A percentile compares a stretch with the other conserved stretches of the same genome.
Evolutionary conservation across 2,888 invertebrate genomes (phyloP).

Genomic region (Morinoia aosen): DNA sequence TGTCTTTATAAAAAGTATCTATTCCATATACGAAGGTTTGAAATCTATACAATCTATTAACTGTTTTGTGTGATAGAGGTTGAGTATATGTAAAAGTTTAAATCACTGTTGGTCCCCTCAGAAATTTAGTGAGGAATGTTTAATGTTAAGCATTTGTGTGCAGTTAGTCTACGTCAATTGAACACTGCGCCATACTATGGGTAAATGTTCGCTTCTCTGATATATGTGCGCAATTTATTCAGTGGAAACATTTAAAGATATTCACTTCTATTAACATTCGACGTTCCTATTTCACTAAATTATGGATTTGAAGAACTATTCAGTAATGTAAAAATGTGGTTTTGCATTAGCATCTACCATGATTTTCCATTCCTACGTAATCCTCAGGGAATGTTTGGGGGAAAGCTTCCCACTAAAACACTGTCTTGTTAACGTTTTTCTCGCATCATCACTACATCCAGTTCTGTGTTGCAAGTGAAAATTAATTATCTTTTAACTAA

Average conservation of each 20-base stretch:
- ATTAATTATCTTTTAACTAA: too few species aligned
- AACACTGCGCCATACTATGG: not conserved
- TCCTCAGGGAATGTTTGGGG: too few species aligned
- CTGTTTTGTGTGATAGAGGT: constrained; percentile 1
- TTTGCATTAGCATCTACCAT: too few species aligned
- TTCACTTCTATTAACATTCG: not conserved
- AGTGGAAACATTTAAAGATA: not conserved
- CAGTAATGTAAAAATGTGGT: too few species aligned
- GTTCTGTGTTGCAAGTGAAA: too few species aligned
- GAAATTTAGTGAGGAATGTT: not conserved
- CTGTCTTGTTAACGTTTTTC: too few species aligned
- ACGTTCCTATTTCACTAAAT: too few species aligned
- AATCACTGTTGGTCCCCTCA: not conserved
- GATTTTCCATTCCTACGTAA: too few species aligned
- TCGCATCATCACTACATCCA: too few species aligned
- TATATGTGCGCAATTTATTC: not conserved
- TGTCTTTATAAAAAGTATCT: not conserved
- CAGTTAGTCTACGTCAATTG: not conserved
- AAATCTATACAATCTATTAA: constrained; percentile 9
- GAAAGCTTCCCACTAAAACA: too few species aligned
- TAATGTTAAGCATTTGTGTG: not conserved
- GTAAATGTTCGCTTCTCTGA: not conserved
- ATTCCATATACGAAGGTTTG: not conserved
- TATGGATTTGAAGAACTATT: too few species aligned
- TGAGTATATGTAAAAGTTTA: constrained; percentile 27